phyloP scores from a whole-genome alignment of 1,140 invertebrate species.

The Mizuhopecten yessoensis region DNA sequence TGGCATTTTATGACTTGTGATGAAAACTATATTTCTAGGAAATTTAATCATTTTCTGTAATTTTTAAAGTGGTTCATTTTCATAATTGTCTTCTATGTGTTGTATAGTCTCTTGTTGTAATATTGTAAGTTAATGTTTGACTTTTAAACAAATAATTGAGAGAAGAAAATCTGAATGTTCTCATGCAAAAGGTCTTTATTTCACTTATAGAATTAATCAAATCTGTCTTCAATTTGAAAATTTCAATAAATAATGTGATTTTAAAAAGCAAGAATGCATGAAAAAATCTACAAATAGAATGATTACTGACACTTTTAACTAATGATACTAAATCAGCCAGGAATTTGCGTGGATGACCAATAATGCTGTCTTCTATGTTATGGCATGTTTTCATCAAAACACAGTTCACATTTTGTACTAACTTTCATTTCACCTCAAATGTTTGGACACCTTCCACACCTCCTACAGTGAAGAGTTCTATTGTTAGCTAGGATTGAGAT shows the following conservation, averaged over 20 bases:
- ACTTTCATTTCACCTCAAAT: background rate
- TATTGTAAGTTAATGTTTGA: background rate
- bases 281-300: background rate
- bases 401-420: constrained; percentile 7
- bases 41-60: too few relatives aligned
- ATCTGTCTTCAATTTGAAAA: background rate
- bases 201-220: background rate
- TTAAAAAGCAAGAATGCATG: background rate
- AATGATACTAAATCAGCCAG: background rate
- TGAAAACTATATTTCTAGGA: background rate
- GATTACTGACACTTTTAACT: background rate
- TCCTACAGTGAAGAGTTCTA: background rate
- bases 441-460: background rate
- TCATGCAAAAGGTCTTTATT: background rate
- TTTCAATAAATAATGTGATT: background rate
- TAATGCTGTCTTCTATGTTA: background rate
- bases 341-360: background rate
- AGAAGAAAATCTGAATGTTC: background rate
- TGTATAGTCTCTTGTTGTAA: background rate
- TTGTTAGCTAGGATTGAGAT: background rate
- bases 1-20: background rate
- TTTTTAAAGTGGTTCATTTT: background rate
- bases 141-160: background rate
- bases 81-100: background rate
- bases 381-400: background rate